phyloP scores from a whole-genome alignment of 2,888 invertebrate species.

The Stenolophus ochropezus region DNA sequence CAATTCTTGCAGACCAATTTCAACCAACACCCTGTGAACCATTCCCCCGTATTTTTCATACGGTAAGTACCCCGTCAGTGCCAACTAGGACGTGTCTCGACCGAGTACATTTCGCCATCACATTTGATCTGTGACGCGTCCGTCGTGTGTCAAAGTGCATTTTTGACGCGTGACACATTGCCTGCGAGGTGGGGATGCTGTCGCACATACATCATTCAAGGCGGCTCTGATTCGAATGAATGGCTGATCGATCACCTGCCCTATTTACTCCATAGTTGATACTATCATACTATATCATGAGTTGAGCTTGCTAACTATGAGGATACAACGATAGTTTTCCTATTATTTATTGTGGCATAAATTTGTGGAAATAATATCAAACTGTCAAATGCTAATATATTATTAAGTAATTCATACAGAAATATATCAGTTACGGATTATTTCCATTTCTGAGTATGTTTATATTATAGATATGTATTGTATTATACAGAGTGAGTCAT shows the following conservation, averaged over 20 bases:
- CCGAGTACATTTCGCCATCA: neutral
- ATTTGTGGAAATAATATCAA: too few species aligned
- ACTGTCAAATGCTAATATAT: too few species aligned
- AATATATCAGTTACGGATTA: too few species aligned
- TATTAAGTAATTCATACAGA: too few species aligned
- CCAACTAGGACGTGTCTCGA: neutral
- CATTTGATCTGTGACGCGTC: neutral
- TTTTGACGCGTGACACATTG: neutral
- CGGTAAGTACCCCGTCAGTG: neutral
- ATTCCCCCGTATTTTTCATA: neutral
- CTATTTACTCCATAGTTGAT: neutral
- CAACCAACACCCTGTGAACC: too few species aligned
- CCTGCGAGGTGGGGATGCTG: neutral
- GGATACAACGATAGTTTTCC: neutral
- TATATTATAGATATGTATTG: too few species aligned
- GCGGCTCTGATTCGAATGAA: neutral
- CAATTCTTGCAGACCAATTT: too few species aligned
- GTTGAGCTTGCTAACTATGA: neutral
- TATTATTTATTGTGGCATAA: too few species aligned
- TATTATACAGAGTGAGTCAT: too few species aligned
- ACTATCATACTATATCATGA: neutral
- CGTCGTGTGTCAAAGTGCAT: neutral
- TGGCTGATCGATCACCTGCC: conserved; percentile 12
- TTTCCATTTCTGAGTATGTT: too few species aligned
- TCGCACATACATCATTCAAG: conserved; percentile 24